phyloP scores from a whole-genome alignment of 1,140 invertebrate species.

The Euglossa dilemma region DNA sequence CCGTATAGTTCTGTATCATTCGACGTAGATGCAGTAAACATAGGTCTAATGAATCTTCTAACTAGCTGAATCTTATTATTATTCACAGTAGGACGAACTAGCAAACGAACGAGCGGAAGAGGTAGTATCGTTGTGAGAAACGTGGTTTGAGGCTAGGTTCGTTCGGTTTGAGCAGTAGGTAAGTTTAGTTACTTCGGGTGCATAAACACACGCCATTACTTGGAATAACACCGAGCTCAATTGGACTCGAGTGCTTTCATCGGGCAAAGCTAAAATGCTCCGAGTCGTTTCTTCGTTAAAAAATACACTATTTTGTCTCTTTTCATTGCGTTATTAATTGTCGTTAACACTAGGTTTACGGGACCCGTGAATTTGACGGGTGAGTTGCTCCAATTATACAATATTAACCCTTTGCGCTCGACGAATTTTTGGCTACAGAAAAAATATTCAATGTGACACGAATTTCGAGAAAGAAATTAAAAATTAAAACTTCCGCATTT shows the following conservation, averaged over 20 bases:
- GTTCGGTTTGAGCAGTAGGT: constrained; percentile 65
- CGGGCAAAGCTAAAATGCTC: not conserved
- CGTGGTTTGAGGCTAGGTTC: constrained; percentile 54
- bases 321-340: no score
- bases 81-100: constrained; percentile 66
- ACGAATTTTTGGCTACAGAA: no score
- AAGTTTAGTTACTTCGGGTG: constrained; percentile 75
- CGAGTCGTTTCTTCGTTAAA: not conserved
- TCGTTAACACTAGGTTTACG: no score
- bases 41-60: constrained; percentile 78
- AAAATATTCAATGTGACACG: no score
- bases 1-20: not conserved
- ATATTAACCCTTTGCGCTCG: no score
- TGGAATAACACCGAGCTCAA: constrained; percentile 65
- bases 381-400: no score
- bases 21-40: constrained; percentile 67
- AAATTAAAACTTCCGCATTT: no score
- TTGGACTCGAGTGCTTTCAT: constrained; percentile 46
- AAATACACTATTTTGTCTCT: no score
- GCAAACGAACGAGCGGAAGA: constrained; percentile 37
- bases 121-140: constrained; percentile 37
- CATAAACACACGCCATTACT: constrained; percentile 75
- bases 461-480: no score
- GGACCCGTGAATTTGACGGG: no score
- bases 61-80: constrained; percentile 78